Conservation (phyloP, 2,113 vertebrate genomes). For the Bostrychus sinensis region DNA sequence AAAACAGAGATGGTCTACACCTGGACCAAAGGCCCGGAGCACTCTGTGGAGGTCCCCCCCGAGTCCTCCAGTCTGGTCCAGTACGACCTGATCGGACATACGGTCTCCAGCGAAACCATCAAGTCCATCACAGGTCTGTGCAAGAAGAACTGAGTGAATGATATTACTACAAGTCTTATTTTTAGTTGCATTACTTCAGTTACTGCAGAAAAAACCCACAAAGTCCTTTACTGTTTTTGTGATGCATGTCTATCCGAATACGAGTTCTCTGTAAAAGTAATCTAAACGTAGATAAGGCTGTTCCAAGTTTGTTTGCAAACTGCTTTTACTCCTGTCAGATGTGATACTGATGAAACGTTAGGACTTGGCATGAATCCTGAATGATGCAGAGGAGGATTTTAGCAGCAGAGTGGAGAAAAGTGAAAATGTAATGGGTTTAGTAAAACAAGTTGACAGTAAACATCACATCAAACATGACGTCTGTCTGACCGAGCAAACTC, state of each 20-base stretch:
- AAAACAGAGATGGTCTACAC: slow-evolving; percentile 99
- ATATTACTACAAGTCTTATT: too few relatives aligned
- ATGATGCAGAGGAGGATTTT: slow-evolving; percentile 11
- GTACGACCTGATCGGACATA: slow-evolving; percentile 96
- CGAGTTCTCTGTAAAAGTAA: too few relatives aligned
- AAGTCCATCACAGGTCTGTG: slow-evolving; percentile 99
- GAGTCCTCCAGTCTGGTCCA: slow-evolving; percentile 98
- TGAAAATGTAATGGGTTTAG: slow-evolving; percentile 16
- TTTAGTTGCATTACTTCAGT: too few relatives aligned
- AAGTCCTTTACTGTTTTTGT: too few relatives aligned
- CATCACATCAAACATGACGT: slow-evolving; percentile 34
- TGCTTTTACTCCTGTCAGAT: neutral
- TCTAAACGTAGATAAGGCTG: too few relatives aligned
- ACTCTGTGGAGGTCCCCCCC: slow-evolving; percentile 96
- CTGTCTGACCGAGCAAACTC: slow-evolving; percentile 7
- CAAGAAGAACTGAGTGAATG: too few relatives aligned
- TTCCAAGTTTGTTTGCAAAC: too few relatives aligned
- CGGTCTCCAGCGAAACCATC: slow-evolving; percentile 93
- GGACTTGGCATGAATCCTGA: slow-evolving; percentile 23
- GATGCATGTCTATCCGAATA: too few relatives aligned
- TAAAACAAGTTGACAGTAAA: too few relatives aligned
- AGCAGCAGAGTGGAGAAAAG: slow-evolving; percentile 8
- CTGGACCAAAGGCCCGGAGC: slow-evolving; percentile 96
- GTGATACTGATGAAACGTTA: slow-evolving; percentile 13
- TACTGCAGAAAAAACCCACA: too few relatives aligned